Evolutionary conservation across 2,888 invertebrate species (phyloP), one percentile per base, ranked within the genome.

Genomic region (Rhagonycha lutea): DNA sequence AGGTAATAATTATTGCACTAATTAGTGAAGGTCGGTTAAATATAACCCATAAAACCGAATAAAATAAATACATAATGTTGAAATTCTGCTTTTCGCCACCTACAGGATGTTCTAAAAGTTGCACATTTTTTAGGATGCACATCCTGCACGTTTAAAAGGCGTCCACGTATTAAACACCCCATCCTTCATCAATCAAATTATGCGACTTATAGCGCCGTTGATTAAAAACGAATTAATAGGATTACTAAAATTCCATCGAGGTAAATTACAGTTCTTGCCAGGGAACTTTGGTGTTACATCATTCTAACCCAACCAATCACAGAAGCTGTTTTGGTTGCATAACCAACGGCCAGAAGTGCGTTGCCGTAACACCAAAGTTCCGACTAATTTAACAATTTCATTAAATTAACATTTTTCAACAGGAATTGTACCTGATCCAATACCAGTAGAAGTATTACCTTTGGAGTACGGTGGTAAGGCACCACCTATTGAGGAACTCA

Each of bases 121-220:
- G 29, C 70, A 69, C 65, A 61, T 72, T 70, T 72, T 89, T 18
- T 87, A 92, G 92, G 92, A 91, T 83, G 93, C 91, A 0, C 92
- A 92, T 84, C 92, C 93, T 0, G 91, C 91, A 69, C 90, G 92
- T 74, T 88, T 93, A 14, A 92, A 92, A 86, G 91, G 90, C 82
- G 90, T 93, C 81, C 92, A 92, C 85, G 90, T 93, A 0, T 89
- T 93, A 63, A 91, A 93, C 84, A 91, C 92, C 0, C 91, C 92
- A 7, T 91, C 91, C 68, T 92, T 92, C 88, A 91, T 93, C 81
- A 92, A 92, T 84, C 92, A 92, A 86, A 90, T 92, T 23, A 92
- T 92, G 92, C 89, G 92, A 71, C 89, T 93, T 63, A 88, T 93
- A 8, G 90, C 91, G 77, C 93, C 93, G 0, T 88, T 93, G 80